Percentiles rank a stretch among this genome's conserved stretches.
Conservation (phyloP, 2,888 invertebrate species). For the Pilophorus perplexus region DNA sequence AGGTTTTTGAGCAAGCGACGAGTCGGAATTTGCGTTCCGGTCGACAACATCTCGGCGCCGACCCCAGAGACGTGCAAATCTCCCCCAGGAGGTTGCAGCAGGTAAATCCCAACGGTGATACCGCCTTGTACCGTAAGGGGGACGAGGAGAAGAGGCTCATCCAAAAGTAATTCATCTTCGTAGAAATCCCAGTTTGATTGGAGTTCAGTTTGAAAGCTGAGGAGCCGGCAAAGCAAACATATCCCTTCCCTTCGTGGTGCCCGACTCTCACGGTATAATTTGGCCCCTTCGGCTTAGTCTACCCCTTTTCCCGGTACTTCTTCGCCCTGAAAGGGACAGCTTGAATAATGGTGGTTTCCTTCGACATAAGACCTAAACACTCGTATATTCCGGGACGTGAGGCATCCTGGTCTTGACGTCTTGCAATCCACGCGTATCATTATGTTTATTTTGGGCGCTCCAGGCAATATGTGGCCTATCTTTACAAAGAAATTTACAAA, state of each 20-base stretch:
- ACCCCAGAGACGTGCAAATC: too few relatives aligned
- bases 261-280: conserved; percentile 16
- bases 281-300: conserved; percentile 12
- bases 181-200: conserved; percentile 38
- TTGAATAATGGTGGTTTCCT: conserved; percentile 36
- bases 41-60: too few relatives aligned
- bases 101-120: too few relatives aligned
- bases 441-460: too few relatives aligned
- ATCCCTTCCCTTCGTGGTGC: conserved; percentile 11
- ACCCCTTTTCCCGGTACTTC: neutral
- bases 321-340: conserved; percentile 36
- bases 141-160: conserved; percentile 7
- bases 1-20: too few relatives aligned
- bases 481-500: too few relatives aligned
- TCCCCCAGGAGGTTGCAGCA: too few relatives aligned
- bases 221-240: conserved; percentile 24
- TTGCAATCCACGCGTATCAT: conserved; percentile 2
- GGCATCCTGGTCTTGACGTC: conserved; percentile 21
- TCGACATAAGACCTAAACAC: conserved; percentile 26
- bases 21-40: too few relatives aligned
- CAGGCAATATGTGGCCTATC: too few relatives aligned
- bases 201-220: neutral
- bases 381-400: conserved; percentile 23
- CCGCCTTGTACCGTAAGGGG: neutral
- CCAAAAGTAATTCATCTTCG: conserved; percentile 35